Evolutionary conservation across 2,888 invertebrate species (phyloP).

Genomic region (Holacanthella duospinosa): DNA sequence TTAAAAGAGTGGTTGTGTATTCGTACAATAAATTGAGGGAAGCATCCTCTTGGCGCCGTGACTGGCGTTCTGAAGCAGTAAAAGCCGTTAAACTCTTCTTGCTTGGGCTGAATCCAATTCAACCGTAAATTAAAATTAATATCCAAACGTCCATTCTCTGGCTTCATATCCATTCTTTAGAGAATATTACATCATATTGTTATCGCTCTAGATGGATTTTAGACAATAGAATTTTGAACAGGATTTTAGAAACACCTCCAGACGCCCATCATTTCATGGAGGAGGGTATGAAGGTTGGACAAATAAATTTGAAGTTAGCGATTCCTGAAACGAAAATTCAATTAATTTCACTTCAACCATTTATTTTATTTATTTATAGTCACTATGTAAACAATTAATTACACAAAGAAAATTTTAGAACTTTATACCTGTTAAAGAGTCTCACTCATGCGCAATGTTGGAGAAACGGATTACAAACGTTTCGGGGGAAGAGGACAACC

Average conservation of each 20-base stretch:
- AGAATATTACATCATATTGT: background rate
- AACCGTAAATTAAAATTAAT: background rate
- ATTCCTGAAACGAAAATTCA: background rate
- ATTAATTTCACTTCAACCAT: background rate
- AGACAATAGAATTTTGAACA: background rate
- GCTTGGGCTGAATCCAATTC: background rate
- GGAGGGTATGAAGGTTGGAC: background rate
- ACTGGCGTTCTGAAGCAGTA: background rate
- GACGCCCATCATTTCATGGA: background rate
- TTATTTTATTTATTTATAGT: no score
- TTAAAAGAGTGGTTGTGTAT: background rate
- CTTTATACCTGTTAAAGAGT: no score
- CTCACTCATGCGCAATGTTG: no score
- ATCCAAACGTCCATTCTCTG: background rate
- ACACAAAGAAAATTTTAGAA: no score
- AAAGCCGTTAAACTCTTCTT: background rate
- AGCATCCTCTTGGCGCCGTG: background rate
- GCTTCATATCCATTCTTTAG: background rate
- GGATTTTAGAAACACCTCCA: background rate
- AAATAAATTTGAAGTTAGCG: background rate
- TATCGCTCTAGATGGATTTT: no score
- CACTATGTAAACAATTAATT: no score
- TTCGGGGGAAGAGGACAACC: no score
- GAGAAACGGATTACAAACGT: no score
- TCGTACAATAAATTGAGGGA: background rate